phyloP scores from a whole-genome alignment of 2,113 vertebrate species.

The Clarias batrachus region DNA sequence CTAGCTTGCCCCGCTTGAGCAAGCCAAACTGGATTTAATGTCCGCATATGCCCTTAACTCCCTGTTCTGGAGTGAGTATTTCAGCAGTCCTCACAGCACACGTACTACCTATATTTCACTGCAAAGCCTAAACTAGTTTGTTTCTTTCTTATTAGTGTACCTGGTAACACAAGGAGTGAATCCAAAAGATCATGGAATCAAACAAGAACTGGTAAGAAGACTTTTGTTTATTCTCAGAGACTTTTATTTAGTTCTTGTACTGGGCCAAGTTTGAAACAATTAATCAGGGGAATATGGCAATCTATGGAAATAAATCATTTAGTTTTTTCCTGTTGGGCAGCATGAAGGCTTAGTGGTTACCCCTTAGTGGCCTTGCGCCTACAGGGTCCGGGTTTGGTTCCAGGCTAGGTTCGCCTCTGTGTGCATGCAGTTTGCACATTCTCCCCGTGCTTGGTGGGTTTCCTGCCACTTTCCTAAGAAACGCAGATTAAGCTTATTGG shows the following conservation, averaged over 20 bases:
- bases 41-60: constrained; percentile 93
- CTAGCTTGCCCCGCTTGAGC: constrained; percentile 90
- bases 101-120: not conserved
- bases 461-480: no score
- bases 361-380: no score
- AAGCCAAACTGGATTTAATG: constrained; percentile 95
- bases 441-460: no score
- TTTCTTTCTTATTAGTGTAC: constrained; percentile 76
- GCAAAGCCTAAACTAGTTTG: not conserved
- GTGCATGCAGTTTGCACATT: no score
- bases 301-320: not conserved
- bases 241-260: not conserved
- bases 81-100: not conserved
- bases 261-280: not conserved
- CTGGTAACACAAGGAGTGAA: constrained; percentile 91
- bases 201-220: constrained; percentile 90
- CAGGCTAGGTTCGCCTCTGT: no score
- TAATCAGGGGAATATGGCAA: not conserved
- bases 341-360: no score
- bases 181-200: constrained; percentile 94
- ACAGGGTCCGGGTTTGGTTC: no score
- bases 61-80: constrained; percentile 93
- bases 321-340: not conserved
- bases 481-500: no score
- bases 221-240: not conserved